Evolutionary conservation across 2,113 vertebrate genomes (phyloP).

Genomic region (Callorhinus ursinus): DNA sequence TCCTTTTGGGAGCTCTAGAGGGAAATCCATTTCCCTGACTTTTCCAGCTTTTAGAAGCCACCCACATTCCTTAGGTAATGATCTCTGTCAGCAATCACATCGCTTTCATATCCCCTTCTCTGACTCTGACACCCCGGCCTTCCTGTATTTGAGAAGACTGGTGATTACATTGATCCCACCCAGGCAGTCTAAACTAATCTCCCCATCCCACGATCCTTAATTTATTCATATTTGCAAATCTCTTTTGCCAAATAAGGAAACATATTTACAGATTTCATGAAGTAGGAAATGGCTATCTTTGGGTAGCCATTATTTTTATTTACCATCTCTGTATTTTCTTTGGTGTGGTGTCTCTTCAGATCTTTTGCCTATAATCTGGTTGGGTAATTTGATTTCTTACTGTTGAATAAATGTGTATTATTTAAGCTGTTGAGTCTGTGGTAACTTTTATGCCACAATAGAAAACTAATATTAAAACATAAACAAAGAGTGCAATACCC

Average conservation of each 20-base stretch:
- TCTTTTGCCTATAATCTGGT: background rate
- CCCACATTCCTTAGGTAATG: background rate
- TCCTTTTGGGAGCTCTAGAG: background rate
- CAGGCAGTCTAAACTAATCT: too few species aligned
- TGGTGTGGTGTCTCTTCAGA: background rate
- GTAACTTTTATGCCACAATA: background rate
- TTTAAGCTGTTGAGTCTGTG: background rate
- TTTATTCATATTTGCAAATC: background rate
- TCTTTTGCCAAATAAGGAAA: background rate
- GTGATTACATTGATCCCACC: background rate
- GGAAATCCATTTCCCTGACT: background rate
- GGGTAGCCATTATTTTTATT: background rate
- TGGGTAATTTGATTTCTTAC: background rate
- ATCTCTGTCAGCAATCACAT: background rate
- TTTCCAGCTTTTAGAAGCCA: background rate
- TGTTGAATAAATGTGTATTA: background rate
- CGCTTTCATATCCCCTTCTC: background rate
- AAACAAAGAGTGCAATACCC: background rate
- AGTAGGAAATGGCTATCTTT: background rate
- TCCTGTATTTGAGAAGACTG: too few species aligned
- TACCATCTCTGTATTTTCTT: background rate
- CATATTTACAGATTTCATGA: background rate
- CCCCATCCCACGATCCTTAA: background rate
- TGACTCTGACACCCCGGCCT: background rate
- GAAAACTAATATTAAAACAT: background rate